Conservation (phyloP, 2,888 invertebrate species). For the Fabriciana adippe region DNA sequence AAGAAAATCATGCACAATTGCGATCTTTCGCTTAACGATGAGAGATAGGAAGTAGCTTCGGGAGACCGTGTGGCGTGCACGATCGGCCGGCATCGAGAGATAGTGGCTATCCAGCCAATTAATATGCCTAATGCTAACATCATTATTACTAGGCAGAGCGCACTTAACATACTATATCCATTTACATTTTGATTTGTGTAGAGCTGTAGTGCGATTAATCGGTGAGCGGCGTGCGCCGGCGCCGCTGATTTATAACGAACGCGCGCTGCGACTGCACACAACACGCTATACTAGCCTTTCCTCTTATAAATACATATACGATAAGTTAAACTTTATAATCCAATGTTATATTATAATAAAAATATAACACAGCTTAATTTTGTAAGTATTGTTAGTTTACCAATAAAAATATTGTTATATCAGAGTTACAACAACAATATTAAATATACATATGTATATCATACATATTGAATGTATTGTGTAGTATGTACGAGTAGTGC, state of each 20-base stretch:
- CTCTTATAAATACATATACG: neutral
- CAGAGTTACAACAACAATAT: no score
- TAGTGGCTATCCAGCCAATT: conserved; percentile 78
- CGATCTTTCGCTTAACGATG: conserved; percentile 35
- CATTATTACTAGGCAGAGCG: conserved; percentile 79
- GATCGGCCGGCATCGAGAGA: conserved; percentile 63
- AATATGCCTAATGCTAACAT: conserved; percentile 83
- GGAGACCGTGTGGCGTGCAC: conserved; percentile 58
- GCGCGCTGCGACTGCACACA: conserved; percentile 43
- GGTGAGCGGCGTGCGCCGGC: conserved; percentile 65
- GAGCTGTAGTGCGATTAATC: conserved; percentile 77
- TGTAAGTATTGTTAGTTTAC: no score
- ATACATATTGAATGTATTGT: no score
- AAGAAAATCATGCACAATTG: conserved; percentile 17
- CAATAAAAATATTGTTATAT: no score
- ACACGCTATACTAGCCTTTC: conserved; percentile 30
- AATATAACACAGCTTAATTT: no score
- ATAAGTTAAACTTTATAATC: no score
- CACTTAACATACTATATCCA: conserved; percentile 81
- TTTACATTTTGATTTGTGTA: conserved; percentile 82
- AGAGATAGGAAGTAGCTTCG: conserved; percentile 51
- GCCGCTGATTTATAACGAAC: conserved; percentile 69
- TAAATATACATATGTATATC: no score
- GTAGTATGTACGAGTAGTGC: no score
- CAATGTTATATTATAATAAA: no score